Percentiles rank a stretch among this genome's conserved stretches.
These are phyloP conservation scores for Streptopelia turtur DNA, from an alignment of 2,797 vertebrate genomes.

Conservation along the genomic window DNA sequence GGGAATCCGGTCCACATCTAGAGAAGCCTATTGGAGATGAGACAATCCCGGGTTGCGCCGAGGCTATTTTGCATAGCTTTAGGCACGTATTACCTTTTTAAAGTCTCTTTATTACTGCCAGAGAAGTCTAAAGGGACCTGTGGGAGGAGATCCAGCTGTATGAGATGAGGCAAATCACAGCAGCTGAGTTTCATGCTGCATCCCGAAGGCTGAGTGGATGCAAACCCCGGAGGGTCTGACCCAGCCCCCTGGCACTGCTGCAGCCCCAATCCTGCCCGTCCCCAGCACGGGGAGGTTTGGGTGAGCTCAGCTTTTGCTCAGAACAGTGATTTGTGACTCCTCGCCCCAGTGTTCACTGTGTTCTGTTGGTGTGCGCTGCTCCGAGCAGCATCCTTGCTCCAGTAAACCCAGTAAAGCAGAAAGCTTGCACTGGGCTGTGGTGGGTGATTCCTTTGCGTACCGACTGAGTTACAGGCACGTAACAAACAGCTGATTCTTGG, in stretches of 20 bases:
- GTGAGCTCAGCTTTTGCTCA: not conserved
- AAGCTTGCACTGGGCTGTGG: not conserved
- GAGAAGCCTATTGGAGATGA: not conserved
- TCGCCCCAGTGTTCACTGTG: fast-evolving
- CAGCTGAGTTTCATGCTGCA: not conserved
- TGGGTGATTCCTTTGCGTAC: not conserved
- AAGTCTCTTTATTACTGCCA: not conserved
- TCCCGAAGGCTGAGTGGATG: not conserved
- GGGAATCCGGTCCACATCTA: not conserved
- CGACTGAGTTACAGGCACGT: not conserved
- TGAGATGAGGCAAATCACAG: not conserved
- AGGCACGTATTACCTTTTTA: not conserved
- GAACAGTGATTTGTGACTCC: not conserved
- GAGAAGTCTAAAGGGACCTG: not conserved
- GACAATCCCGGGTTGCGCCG: fast-evolving
- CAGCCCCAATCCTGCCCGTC: fast-evolving
- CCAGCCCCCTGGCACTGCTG: not conserved
- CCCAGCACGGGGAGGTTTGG: not conserved
- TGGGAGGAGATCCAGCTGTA: not conserved
- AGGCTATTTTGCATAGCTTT: not conserved
- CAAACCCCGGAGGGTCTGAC: not conserved
- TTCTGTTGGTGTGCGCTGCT: fast-evolving
- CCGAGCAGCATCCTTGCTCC: not conserved
- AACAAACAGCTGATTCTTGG: not conserved
- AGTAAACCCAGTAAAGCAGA: not conserved